Conservation (phyloP, 2,888 invertebrate species). For the Ichneumoninae sp. region DNA sequence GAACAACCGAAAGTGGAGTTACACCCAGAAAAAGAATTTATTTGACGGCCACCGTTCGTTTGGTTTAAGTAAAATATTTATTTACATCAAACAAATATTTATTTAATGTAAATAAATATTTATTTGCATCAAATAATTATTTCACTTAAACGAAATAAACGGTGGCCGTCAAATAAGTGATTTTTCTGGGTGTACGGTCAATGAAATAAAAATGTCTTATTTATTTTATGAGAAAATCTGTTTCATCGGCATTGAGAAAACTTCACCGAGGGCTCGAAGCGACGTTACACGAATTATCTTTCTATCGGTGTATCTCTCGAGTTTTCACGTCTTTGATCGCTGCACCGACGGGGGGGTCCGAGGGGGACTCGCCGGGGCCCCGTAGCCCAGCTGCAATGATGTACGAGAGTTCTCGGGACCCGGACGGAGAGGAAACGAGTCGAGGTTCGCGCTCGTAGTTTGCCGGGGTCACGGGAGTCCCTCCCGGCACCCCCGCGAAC, state of each 20-base stretch:
- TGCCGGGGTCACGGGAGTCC: conserved; percentile 68
- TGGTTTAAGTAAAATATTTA: too few relatives aligned
- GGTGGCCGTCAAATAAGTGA: too few relatives aligned
- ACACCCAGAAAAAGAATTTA: too few relatives aligned
- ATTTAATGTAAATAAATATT: too few relatives aligned
- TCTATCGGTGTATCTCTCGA: conserved; percentile 1
- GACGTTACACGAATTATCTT: background rate
- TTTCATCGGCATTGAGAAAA: background rate
- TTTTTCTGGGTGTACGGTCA: too few relatives aligned
- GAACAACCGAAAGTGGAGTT: too few relatives aligned
- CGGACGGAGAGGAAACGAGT: conserved; percentile 19
- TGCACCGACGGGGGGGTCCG: background rate
- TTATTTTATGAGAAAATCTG: background rate
- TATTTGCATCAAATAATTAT: too few relatives aligned
- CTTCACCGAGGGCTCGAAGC: background rate
- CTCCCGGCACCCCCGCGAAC: conserved; percentile 62
- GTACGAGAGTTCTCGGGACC: conserved; percentile 18
- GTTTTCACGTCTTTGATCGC: conserved; percentile 22
- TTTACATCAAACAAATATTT: too few relatives aligned
- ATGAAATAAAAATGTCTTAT: too few relatives aligned
- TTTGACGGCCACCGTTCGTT: too few relatives aligned
- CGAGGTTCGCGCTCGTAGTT: conserved; percentile 7
- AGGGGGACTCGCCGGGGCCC: too few relatives aligned
- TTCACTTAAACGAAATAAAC: too few relatives aligned
- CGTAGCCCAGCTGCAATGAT: conserved; percentile 36